Evolutionary conservation across 2,113 vertebrate species (phyloP).

Genomic region (Dromas ardeola): DNA sequence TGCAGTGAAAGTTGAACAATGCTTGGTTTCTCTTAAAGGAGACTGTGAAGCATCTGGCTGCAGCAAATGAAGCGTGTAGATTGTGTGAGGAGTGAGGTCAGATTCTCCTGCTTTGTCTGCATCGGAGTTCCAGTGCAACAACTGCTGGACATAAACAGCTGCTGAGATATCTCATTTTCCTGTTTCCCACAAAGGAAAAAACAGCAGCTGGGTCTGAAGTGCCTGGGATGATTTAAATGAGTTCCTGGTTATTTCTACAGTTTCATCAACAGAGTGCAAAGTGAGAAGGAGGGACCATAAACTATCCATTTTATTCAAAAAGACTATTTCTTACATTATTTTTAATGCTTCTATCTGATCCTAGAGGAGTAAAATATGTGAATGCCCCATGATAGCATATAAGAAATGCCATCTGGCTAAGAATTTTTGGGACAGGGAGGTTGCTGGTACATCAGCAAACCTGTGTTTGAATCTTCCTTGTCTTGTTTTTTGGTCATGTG

Average conservation of each 20-base stretch:
- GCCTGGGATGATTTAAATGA: not conserved
- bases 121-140: not conserved
- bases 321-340: not conserved
- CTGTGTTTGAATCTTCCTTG: not conserved
- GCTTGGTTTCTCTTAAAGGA: not conserved
- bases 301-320: not conserved
- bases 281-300: not conserved
- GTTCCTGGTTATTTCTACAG: constrained; percentile 18
- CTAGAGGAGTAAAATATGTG: not conserved
- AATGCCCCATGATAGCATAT: not conserved
- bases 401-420: not conserved
- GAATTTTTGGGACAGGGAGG: not conserved
- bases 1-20: not conserved
- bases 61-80: not conserved
- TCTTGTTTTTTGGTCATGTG: not conserved
- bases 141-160: constrained; percentile 41
- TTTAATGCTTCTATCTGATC: not conserved
- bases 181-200: constrained; percentile 61
- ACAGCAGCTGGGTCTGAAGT: constrained; percentile 36
- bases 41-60: not conserved
- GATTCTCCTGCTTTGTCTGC: not conserved
- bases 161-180: constrained; percentile 54
- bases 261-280: not conserved
- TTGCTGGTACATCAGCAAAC: not conserved
- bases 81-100: not conserved